Base-by-base conservation (phyloP, 2,888 invertebrate genomes). In the Drosophila siamana region DNA sequence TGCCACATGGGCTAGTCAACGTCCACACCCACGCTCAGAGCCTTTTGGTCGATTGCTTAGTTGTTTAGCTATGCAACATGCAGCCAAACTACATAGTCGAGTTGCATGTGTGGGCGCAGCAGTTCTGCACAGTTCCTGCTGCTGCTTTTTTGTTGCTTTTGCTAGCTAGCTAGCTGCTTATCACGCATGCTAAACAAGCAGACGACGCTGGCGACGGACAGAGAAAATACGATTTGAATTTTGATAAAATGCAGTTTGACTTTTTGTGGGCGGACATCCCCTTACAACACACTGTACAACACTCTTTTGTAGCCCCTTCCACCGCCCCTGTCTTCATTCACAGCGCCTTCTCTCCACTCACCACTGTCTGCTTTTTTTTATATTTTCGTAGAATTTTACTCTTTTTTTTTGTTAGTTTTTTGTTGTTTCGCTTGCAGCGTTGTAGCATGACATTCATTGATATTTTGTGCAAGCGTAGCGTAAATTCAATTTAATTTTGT, bases 401-500 rank as follows among this genome's bases (percentile, higher is more conserved):
- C 54, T 22, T 57, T 41, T 13, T 57, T 60, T 33, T n/a, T 33
- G 9, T 11, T n/a, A n/a, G 33, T 33, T 33, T 33, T n/a, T 33
- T 33, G 33, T 33, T 62, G 57, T 60, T 59, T 64, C 38, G 51
- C 60, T 61, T 26, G 54, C 46, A 72, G 59, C 69, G 66, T 68
- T 71, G 74, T 67, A 60, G 73, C 80, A 82, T 72, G 82, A 77
- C 78, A 80, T 80, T 86, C 82, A 78, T 86, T 86, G 86, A 86
- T 86, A 83, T 85, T 85, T 85, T 78, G 75, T 78, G 82, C 77
- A 81, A 78, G 83, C 76, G 83, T 80, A 80, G 80, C 82, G 80
- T 78, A 84, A 84, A 84, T 86, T 84, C 83, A 86, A 84, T 84
- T 84, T 86, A 86, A 86, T 78, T 80, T 78, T 83, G 80, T 83